Evolutionary conservation across 2,113 vertebrate genomes (phyloP).

Genomic region (Sterrhoptilus dennistouni): DNA sequence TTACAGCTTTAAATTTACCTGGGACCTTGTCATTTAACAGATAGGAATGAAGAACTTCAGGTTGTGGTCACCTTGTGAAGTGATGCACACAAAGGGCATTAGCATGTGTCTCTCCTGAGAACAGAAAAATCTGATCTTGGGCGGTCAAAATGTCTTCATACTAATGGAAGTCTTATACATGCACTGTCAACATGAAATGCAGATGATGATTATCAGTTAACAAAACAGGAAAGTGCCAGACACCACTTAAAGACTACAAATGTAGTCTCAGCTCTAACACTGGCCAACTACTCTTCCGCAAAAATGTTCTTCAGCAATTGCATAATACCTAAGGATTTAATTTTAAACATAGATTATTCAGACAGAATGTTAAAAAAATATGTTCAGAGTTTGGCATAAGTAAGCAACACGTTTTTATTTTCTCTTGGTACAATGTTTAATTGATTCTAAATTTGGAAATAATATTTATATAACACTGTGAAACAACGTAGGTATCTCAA

Average conservation of each 20-base stretch:
- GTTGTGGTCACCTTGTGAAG: neutral
- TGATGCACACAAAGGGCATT: neutral
- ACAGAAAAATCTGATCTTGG: neutral
- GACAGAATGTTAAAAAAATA: neutral
- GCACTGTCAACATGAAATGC: neutral
- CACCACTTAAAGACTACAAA: neutral
- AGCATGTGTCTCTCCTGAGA: neutral
- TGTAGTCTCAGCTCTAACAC: neutral
- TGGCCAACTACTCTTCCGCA: neutral
- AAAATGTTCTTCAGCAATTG: neutral
- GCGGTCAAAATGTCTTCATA: neutral
- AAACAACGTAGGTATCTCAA: neutral
- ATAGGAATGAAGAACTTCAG: neutral
- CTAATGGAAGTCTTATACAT: neutral
- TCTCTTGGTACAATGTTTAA: neutral
- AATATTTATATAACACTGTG: neutral
- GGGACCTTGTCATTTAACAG: neutral
- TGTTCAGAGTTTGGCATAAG: neutral
- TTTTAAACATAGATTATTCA: neutral
- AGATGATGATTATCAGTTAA: neutral
- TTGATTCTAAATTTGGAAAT: neutral
- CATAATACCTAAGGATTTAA: neutral
- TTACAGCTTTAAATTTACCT: neutral
- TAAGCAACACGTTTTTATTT: neutral
- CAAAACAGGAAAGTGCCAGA: neutral